A percentile compares a stretch with the other conserved stretches of the same genome.
phyloP scores from a whole-genome alignment of 2,888 invertebrate species.

The Spicauda simplicius region DNA sequence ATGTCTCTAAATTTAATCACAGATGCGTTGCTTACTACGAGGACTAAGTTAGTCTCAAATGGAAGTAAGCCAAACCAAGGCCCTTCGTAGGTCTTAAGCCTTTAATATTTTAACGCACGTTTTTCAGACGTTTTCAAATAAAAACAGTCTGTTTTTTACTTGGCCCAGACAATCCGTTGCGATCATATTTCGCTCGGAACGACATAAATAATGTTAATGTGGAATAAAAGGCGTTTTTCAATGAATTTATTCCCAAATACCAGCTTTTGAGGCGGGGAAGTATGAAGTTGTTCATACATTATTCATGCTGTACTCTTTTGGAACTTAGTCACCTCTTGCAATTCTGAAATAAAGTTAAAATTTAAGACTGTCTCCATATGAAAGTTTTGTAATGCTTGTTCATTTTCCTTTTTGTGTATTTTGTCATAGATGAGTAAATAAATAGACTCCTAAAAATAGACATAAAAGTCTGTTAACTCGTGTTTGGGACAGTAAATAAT shows the following conservation, averaged over 20 bases:
- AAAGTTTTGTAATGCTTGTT: neutral
- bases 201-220: slow-evolving; percentile 79
- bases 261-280: slow-evolving; percentile 66
- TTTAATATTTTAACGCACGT: neutral
- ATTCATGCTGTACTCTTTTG: slow-evolving; percentile 62
- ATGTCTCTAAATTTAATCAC: too few species aligned
- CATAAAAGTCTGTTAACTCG: too few species aligned
- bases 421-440: neutral
- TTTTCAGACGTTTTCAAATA: neutral
- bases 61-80: too few species aligned
- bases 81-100: too few species aligned
- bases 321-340: slow-evolving; percentile 59
- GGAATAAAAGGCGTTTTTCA: slow-evolving; percentile 76
- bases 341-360: slow-evolving; percentile 50
- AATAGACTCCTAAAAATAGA: neutral
- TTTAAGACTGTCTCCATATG: slow-evolving; percentile 19
- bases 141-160: slow-evolving; percentile 17
- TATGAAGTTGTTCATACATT: slow-evolving; percentile 80
- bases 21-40: too few species aligned
- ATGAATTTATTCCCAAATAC: slow-evolving; percentile 77
- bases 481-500: too few species aligned
- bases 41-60: too few species aligned
- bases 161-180: slow-evolving; percentile 39
- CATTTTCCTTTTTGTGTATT: neutral
- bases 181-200: slow-evolving; percentile 44